Evolutionary conservation across 1,140 invertebrate species (phyloP).

Genomic region (Sinonovacula constricta): DNA sequence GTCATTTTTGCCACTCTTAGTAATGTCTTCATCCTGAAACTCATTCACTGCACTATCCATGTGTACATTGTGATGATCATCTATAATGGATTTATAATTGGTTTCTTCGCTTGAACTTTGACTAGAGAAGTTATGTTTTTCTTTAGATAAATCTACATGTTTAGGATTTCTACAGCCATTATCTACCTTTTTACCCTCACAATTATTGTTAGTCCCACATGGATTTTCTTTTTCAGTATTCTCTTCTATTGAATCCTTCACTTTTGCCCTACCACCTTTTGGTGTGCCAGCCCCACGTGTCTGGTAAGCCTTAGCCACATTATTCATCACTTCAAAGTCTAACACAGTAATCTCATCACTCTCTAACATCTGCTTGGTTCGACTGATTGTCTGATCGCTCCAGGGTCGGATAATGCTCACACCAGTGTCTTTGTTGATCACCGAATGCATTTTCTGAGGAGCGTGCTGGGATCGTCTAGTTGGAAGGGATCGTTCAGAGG

Average conservation of each 20-base stretch:
- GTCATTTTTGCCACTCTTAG: neutral
- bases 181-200: no score
- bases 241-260: neutral
- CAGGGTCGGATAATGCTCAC: constrained; percentile 38
- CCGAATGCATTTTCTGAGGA: constrained; percentile 38
- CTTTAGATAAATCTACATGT: no score
- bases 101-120: no score
- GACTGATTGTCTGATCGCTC: constrained; percentile 49
- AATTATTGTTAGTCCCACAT: no score
- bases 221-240: neutral
- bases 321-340: constrained; percentile 50
- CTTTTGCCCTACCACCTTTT: neutral
- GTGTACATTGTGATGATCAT: no score
- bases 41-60: no score
- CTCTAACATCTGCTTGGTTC: constrained; percentile 48
- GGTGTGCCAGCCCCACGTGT: neutral
- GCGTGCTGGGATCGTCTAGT: constrained; percentile 18
- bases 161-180: no score
- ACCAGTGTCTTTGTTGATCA: constrained; percentile 51
- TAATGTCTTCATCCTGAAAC: neutral
- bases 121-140: no score
- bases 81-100: no score
- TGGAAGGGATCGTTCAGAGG: constrained; percentile 13
- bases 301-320: constrained; percentile 42
- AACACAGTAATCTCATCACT: constrained; percentile 52